Percentiles rank a stretch among this genome's conserved stretches.
Evolutionary conservation across 37 sponge, comb jelly and placozoan genomes (phyloP).

Genomic region (Halichondria panicea): DNA sequence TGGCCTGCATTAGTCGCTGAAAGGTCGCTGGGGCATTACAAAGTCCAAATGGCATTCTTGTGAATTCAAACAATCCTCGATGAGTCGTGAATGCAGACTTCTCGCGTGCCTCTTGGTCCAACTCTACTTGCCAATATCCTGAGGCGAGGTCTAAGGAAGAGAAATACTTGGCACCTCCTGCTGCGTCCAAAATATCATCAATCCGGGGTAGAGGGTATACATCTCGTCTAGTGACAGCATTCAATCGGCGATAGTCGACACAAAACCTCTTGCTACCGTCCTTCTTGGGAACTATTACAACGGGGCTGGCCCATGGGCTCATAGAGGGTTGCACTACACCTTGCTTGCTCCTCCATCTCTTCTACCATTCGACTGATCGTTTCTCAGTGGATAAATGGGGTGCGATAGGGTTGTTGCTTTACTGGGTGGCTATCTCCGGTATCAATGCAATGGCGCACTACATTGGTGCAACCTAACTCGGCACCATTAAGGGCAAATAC

Average conservation of each 20-base stretch:
- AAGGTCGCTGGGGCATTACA: too few relatives aligned
- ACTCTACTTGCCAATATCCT: too few relatives aligned
- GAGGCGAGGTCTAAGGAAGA: too few relatives aligned
- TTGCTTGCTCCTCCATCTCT: slow-evolving; percentile 47
- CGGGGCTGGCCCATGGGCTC: slow-evolving; percentile 62
- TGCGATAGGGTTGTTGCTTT: slow-evolving; percentile 23
- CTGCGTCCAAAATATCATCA: slow-evolving; percentile 23
- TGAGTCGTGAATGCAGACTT: too few relatives aligned
- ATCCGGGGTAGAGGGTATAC: slow-evolving; percentile 49
- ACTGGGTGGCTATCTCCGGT: slow-evolving; percentile 52
- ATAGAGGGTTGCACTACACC: slow-evolving; percentile 42
- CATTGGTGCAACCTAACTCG: slow-evolving; percentile 48
- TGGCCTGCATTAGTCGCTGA: too few relatives aligned
- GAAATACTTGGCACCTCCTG: slow-evolving; percentile 2
- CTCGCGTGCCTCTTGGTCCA: too few relatives aligned
- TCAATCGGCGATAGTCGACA: slow-evolving; percentile 58
- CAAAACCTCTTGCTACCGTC: slow-evolving; percentile 60
- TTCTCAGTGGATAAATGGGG: slow-evolving; percentile 14
- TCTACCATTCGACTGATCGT: slow-evolving; percentile 31
- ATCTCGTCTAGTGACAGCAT: slow-evolving; percentile 52
- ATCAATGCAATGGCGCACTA: slow-evolving; percentile 33
- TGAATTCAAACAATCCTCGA: too few relatives aligned
- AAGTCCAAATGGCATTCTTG: too few relatives aligned
- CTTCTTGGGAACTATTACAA: slow-evolving; percentile 54
- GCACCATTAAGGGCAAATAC: slow-evolving; percentile 39